Evolutionary conservation across 2,797 vertebrate genomes (phyloP).

Genomic region (Manis javanica): DNA sequence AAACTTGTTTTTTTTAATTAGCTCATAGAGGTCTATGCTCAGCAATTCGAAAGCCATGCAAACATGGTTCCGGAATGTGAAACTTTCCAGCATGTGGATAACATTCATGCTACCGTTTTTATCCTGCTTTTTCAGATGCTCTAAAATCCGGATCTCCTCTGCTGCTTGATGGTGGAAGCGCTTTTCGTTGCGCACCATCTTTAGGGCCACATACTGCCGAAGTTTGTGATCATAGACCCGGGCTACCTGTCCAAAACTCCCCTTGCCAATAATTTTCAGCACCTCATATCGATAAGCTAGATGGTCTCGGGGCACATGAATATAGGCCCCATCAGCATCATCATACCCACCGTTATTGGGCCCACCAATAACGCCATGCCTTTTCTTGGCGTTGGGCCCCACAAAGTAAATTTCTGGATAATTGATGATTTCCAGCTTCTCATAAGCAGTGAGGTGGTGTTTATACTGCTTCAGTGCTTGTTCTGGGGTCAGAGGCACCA

Average conservation of each 20-base stretch:
- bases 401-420: slow-evolving; percentile 96
- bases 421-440: slow-evolving; percentile 94
- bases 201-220: slow-evolving; percentile 96
- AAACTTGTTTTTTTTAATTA: slow-evolving; percentile 99
- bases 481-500: slow-evolving; percentile 91
- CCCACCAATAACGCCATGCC: slow-evolving; percentile 93
- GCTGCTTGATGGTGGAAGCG: slow-evolving; percentile 97
- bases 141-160: slow-evolving; percentile 97
- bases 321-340: slow-evolving; percentile 96
- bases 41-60: slow-evolving; percentile 99
- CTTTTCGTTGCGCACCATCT: slow-evolving; percentile 99
- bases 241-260: slow-evolving; percentile 98
- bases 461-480: slow-evolving; percentile 95
- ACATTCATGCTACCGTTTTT: slow-evolving; percentile 96
- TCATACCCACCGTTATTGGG: slow-evolving; percentile 97
- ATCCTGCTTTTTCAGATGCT: slow-evolving; percentile 97
- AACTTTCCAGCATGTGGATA: slow-evolving; percentile 98
- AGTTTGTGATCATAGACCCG: slow-evolving; percentile 98
- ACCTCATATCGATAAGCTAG: slow-evolving; percentile 98
- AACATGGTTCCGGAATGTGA: slow-evolving; percentile 98
- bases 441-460: slow-evolving; percentile 92
- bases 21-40: slow-evolving; percentile 98
- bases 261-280: slow-evolving; percentile 98
- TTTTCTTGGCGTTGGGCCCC: slow-evolving; percentile 97
- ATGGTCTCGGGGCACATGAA: slow-evolving; percentile 96